These are phyloP conservation scores for Caenorhabditis afra DNA, from an alignment of 2,888 invertebrate genomes.

Conservation along the genomic window DNA sequence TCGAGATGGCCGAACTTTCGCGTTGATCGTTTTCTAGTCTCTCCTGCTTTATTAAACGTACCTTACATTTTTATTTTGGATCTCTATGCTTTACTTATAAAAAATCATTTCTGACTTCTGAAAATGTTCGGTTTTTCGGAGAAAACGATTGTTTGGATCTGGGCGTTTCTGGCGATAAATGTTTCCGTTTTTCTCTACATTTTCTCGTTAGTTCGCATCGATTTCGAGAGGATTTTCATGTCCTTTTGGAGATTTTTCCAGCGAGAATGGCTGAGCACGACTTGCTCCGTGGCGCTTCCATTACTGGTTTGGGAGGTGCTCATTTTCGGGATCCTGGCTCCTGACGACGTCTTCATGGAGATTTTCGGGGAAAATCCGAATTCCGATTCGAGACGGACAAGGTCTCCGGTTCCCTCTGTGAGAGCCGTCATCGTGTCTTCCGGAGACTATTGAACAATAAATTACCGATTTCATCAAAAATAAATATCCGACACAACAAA, in stretches of 20 bases:
- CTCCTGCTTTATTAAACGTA: not conserved
- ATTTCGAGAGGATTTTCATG: too few species aligned
- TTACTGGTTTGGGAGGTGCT: conserved; percentile 42
- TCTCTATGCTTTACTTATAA: not conserved
- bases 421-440: conserved; percentile 30
- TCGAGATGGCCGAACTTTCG: too few species aligned
- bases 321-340: conserved; percentile 31
- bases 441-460: conserved; percentile 36
- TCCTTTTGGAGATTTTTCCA: conserved; percentile 24
- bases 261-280: conserved; percentile 25
- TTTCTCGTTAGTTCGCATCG: conserved; percentile 23
- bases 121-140: conserved; percentile 30
- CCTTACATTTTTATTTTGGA: not conserved
- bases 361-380: conserved; percentile 22
- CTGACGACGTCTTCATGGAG: conserved; percentile 50
- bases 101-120: not conserved
- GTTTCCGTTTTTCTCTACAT: conserved; percentile 17
- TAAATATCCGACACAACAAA: too few species aligned
- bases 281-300: conserved; percentile 18
- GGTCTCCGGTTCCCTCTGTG: not conserved
- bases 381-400: not conserved
- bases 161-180: conserved; percentile 23
- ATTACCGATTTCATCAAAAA: too few species aligned
- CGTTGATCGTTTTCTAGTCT: not conserved
- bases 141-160: conserved; percentile 27